Evolutionary conservation across 2,113 vertebrate species (phyloP).

Genomic region (Pygoscelis antarcticus): DNA sequence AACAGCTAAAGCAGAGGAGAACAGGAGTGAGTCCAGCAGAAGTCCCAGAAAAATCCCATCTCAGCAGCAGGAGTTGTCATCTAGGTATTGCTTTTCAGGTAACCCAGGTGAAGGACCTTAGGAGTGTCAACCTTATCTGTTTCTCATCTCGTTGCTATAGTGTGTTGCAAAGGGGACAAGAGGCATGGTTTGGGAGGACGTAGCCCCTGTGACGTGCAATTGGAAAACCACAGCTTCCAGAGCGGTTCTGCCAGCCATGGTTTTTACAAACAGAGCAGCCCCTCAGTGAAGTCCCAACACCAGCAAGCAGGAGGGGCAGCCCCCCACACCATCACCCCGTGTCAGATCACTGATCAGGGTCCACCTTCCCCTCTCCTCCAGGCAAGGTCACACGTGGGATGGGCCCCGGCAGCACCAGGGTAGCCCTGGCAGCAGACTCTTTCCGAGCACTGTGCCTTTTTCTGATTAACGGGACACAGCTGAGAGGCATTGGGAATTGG

Average conservation of each 20-base stretch:
- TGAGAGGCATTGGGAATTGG: neutral
- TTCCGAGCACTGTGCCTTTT: neutral
- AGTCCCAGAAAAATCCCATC: neutral
- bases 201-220: neutral
- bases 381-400: rapidly evolving
- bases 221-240: neutral
- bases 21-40: rapidly evolving
- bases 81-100: neutral
- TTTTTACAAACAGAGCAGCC: neutral
- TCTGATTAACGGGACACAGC: neutral
- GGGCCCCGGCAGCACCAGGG: neutral
- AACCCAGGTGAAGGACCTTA: neutral
- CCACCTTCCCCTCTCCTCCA: neutral
- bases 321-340: rapidly evolving
- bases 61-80: neutral
- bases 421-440: neutral
- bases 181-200: neutral
- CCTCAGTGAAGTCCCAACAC: neutral
- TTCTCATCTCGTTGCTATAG: neutral
- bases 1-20: neutral
- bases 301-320: neutral
- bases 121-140: neutral
- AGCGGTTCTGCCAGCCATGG: neutral
- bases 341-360: neutral
- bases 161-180: neutral